These are phyloP conservation scores for Solenopsis fugax DNA, from an alignment of 1,140 invertebrate species.

Conservation along the genomic window DNA sequence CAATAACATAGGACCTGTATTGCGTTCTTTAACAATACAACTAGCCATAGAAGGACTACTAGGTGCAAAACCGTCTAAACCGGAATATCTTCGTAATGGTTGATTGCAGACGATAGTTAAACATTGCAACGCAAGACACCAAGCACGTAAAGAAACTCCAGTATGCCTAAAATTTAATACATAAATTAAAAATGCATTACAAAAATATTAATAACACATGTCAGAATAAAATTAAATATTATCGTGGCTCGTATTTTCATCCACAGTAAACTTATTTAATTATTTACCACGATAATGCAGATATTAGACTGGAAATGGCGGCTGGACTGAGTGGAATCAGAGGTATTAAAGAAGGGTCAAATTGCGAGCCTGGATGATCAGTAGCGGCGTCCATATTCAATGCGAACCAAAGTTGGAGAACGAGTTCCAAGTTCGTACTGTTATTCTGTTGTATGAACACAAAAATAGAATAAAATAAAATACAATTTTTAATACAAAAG, in stretches of 20 bases:
- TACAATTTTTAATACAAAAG: constrained; percentile 13
- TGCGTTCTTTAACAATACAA: constrained; percentile 90
- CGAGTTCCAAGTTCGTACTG: constrained; percentile 91
- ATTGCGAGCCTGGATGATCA: constrained; percentile 85
- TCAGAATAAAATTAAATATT: constrained; percentile 20
- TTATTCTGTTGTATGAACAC: constrained; percentile 76
- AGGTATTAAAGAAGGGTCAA: constrained; percentile 89
- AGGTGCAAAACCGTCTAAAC: constrained; percentile 78
- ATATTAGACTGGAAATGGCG: constrained; percentile 91
- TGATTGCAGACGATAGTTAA: constrained; percentile 88
- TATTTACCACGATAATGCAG: constrained; percentile 88
- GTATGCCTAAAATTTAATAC: constrained; percentile 85
- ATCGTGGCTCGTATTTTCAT: background rate
- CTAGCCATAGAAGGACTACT: constrained; percentile 86
- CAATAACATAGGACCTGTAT: constrained; percentile 91
- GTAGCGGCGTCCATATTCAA: constrained; percentile 89
- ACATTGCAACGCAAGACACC: constrained; percentile 91
- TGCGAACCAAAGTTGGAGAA: constrained; percentile 94
- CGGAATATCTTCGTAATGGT: constrained; percentile 77
- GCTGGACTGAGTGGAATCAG: constrained; percentile 90
- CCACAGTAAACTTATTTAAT: constrained; percentile 21
- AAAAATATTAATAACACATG: background rate
- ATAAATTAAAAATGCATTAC: constrained; percentile 26
- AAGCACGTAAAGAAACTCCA: constrained; percentile 90
- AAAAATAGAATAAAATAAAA: constrained; percentile 28